These are phyloP conservation scores for Cotesia typhae DNA, from an alignment of 1,140 invertebrate genomes.

Conservation along the genomic window DNA sequence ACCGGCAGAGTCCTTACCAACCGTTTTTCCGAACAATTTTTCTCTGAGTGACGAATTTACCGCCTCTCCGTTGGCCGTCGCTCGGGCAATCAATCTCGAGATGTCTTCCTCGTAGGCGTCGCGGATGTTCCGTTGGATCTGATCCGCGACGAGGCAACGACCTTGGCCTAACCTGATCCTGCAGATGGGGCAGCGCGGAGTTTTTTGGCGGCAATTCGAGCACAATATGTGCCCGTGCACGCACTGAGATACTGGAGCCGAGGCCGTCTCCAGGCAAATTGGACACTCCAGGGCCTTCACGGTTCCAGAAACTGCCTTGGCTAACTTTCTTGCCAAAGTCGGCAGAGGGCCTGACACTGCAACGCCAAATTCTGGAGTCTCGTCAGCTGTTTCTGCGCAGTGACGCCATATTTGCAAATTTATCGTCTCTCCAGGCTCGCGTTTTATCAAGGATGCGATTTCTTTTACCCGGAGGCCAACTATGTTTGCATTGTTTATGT, in stretches of 20 bases:
- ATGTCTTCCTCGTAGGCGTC: conserved; percentile 53
- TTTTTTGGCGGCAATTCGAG: conserved; percentile 68
- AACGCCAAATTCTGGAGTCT: conserved; percentile 36
- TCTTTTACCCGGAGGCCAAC: conserved; percentile 70
- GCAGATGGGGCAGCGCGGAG: conserved; percentile 71
- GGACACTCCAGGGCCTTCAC: conserved; percentile 73
- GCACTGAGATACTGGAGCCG: conserved; percentile 72
- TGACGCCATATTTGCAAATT: conserved; percentile 58
- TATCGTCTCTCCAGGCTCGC: conserved; percentile 49
- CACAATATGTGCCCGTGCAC: conserved; percentile 75
- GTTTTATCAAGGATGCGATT: conserved; percentile 67
- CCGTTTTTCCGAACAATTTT: conserved; percentile 53
- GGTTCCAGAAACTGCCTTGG: conserved; percentile 60
- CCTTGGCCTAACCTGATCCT: conserved; percentile 66
- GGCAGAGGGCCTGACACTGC: conserved; percentile 58
- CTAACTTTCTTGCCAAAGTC: conserved; percentile 56
- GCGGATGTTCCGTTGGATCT: conserved; percentile 60
- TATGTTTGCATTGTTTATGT: conserved; percentile 71
- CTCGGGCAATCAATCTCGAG: neutral
- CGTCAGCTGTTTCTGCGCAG: conserved; percentile 60
- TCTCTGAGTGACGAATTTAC: conserved; percentile 48
- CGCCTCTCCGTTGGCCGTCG: neutral
- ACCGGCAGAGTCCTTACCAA: conserved; percentile 11
- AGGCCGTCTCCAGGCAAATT: conserved; percentile 68
- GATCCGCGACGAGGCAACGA: conserved; percentile 69